These are phyloP conservation scores for Ondatra zibethicus DNA, from an alignment of 2,113 vertebrate genomes.

Conservation along the genomic window DNA sequence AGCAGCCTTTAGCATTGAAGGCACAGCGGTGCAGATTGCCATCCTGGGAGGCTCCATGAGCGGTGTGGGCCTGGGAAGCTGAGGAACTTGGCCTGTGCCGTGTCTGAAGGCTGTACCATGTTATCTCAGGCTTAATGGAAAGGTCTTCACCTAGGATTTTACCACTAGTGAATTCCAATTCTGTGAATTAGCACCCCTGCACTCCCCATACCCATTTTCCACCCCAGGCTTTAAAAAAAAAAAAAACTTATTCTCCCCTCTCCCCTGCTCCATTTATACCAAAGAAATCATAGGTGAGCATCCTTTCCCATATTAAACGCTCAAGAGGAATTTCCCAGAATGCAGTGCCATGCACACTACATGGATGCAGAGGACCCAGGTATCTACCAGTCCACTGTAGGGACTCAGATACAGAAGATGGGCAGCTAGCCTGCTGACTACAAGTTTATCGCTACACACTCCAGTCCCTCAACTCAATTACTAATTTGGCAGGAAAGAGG, in stretches of 20 bases:
- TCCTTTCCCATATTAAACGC: neutral
- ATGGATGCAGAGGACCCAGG: neutral
- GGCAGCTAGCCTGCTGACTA: slow-evolving; percentile 88
- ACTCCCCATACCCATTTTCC: neutral
- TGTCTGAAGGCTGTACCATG: slow-evolving; percentile 98
- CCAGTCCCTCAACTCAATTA: slow-evolving; percentile 80
- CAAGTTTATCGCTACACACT: slow-evolving; percentile 73
- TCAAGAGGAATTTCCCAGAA: slow-evolving; percentile 6
- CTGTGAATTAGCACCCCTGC: slow-evolving; percentile 94
- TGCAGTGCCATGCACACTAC: neutral
- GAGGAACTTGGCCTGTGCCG: slow-evolving; percentile 95
- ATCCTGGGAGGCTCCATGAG: slow-evolving; percentile 99
- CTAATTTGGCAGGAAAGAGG: slow-evolving; percentile 84
- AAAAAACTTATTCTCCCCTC: slow-evolving; percentile 78
- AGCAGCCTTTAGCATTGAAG: slow-evolving; percentile 93
- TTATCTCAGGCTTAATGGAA: slow-evolving; percentile 98
- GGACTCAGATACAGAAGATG: slow-evolving; percentile 79
- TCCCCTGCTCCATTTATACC: slow-evolving; percentile 86
- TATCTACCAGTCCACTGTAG: neutral
- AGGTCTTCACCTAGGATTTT: slow-evolving; percentile 98
- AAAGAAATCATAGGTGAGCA: slow-evolving; percentile 91
- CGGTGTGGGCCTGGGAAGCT: slow-evolving; percentile 98
- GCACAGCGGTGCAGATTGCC: slow-evolving; percentile 97
- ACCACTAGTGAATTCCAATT: slow-evolving; percentile 97
- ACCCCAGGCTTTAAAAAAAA: slow-evolving; percentile 71